Base-by-base conservation (phyloP, 2,888 invertebrate genomes). In the Crematogaster levior region DNA sequence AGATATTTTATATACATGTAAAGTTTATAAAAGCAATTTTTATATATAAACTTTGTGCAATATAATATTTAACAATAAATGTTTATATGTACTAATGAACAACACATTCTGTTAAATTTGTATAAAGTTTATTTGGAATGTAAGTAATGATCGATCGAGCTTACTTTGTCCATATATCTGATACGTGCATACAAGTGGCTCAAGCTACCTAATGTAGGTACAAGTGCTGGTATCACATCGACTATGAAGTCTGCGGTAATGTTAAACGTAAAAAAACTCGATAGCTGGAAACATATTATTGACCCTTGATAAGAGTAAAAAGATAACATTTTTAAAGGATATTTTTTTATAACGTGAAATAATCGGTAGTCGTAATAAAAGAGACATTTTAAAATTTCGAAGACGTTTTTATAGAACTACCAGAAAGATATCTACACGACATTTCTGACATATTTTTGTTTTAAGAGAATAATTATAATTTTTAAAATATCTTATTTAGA, bases 201-300 rank as follows among this genome's bases (percentile, higher is more conserved):
- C 15, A 66, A 9, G 3, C 4, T 21, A 40, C 37, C 65, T 0
- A 75, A n/a, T 27, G 27, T 30, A 66, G 51, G 0, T 40, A 65
- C 0, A 27, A 75, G 1, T 43, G 1, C 1, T 65, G 65, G 51
- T n/a, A 66, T 15, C 9, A 30, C 0, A 27, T n/a, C 21, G 12
- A 65, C 9, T 27, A 75, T 4, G 4, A 27, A 65, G 6, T 75
- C 40, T 1, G 9, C n/a, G 9, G 5, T 21, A 3, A 75, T n/a
- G 0, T 66, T 3, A 27, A 4, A 15, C 3, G n/a, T 66, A 24
- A 66, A 53, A 21, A 51, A 0, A 1, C 15, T 75, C 3, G 9
- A n/a, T 10, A 66, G 0, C 66, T 75, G 51, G 10, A 73, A 74
- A 74, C 3, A 30, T 30, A 0, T 70, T 53, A 53, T 53, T 70